Evolutionary conservation across 2,888 invertebrate species (phyloP), one percentile per base, ranked within the genome.

Genomic region (Mesodorylaimus sp.): DNA sequence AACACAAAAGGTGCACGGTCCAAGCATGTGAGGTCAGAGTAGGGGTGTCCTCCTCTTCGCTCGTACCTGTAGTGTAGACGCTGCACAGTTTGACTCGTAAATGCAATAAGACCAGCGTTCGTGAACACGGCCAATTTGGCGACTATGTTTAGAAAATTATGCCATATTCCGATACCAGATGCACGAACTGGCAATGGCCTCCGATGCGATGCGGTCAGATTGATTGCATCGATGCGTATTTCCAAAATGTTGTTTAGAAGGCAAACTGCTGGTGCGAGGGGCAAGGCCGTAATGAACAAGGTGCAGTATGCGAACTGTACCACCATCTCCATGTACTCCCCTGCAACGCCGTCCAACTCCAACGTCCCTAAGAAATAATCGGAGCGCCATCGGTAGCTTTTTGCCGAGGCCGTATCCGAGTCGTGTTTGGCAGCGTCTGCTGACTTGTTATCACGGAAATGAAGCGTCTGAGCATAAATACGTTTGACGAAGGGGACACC

Each of bases 271-370:
- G 50, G 45, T 7, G 42, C 48, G 5, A 26, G 21, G n/a, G 48
- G 48, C 19, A 47, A 26, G 3, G 48, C 48, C 5, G 88, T 83
- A 55, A 89, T 91, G 70, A 93, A 93, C 59, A 93, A 83, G 3
- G 89, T 89, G 36, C 89, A 82, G 73, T 93, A 91, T 0, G 91
- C 91, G 72, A 87, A 93, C 68, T 93, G 93, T 38, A 89, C 72
- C 47, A 88, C 83, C 89, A 91, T 91, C 76, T 91, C 91, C 55
- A 91, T 74, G 70, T 93, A 91, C 71, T 91, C 91, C 0, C 84
- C 83, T 69, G 89, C 91, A 19, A 43, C 44, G 25, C 44, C 44
- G 27, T 43, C 44, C 44, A 43, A 43, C 21, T 43, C 44, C 44
- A 43, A 25, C 10, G 24, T 27, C 10, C 19, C 27, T 19, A 43